A percentile compares a stretch with the other conserved stretches of the same genome.
phyloP scores from a whole-genome alignment of 2,113 vertebrate species.

The Dasypus novemcinctus region DNA sequence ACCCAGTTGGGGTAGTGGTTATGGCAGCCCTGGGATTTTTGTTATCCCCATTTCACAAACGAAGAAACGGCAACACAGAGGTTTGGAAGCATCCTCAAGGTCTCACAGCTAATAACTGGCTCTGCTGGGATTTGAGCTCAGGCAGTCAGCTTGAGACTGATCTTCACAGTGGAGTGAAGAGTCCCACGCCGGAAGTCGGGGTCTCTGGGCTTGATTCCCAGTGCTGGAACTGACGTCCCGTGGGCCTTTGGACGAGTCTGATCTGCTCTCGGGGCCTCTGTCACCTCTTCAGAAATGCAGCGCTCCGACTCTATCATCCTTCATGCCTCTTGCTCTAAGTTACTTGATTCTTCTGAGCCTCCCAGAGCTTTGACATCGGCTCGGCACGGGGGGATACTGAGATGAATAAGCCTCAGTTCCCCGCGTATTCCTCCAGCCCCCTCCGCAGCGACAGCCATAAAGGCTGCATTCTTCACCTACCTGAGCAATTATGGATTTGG shows the following conservation, averaged over 20 bases:
- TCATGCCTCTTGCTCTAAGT: background rate
- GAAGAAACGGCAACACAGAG: background rate
- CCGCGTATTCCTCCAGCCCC: background rate
- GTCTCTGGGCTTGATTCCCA: background rate
- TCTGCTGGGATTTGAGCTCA: background rate
- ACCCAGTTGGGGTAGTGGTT: too few relatives aligned
- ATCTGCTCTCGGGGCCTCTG: background rate
- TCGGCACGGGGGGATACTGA: background rate
- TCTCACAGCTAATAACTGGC: background rate
- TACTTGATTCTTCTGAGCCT: conserved; percentile 7
- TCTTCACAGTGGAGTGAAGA: background rate
- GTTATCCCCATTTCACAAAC: background rate
- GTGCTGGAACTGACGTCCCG: background rate
- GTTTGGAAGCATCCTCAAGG: background rate
- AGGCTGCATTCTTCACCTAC: conserved; percentile 84
- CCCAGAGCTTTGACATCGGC: background rate
- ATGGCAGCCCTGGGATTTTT: background rate
- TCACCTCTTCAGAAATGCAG: background rate
- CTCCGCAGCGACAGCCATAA: conserved; percentile 78
- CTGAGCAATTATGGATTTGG: conserved; percentile 81
- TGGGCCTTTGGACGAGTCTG: background rate
- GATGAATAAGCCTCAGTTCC: conserved; percentile 50
- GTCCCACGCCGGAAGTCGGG: rapidly evolving
- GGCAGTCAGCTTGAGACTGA: background rate
- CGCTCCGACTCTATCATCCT: background rate